These are phyloP conservation scores for Stegodyphus mimosarum DNA, from an alignment of 1,140 invertebrate species.

Conservation along the genomic window DNA sequence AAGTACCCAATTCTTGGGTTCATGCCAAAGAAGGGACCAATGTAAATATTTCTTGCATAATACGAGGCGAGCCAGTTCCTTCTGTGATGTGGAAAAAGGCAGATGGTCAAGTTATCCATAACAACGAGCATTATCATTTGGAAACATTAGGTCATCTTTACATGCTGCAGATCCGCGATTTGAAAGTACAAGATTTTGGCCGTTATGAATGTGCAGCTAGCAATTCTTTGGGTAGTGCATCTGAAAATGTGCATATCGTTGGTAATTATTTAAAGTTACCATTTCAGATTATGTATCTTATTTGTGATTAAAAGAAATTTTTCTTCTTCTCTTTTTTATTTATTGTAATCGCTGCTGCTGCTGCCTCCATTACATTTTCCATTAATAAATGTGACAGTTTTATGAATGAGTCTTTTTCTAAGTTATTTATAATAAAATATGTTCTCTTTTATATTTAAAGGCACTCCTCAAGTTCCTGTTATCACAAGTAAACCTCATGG, in stretches of 20 bases:
- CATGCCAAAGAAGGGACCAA: slow-evolving; percentile 49
- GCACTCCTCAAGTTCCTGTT: slow-evolving; percentile 55
- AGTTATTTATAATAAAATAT: too few relatives aligned
- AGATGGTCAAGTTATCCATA: slow-evolving; percentile 36
- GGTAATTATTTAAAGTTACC: slow-evolving; percentile 1
- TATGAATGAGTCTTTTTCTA: too few relatives aligned
- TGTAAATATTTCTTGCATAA: slow-evolving; percentile 47
- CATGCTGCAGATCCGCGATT: slow-evolving; percentile 47
- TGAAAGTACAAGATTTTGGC: slow-evolving; percentile 77
- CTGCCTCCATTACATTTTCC: too few relatives aligned
- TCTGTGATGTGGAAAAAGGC: slow-evolving; percentile 49
- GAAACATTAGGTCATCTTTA: slow-evolving; percentile 21
- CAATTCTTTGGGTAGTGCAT: slow-evolving; percentile 76
- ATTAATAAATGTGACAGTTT: too few relatives aligned
- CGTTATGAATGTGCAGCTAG: slow-evolving; percentile 92
- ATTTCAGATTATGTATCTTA: too few relatives aligned
- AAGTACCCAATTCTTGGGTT: slow-evolving; percentile 34
- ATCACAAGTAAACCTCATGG: slow-evolving; percentile 56
- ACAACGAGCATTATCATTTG: slow-evolving; percentile 27
- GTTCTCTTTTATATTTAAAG: not conserved
- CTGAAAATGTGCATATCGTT: slow-evolving; percentile 39
- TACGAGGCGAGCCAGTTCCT: slow-evolving; percentile 39
- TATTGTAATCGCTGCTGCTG: too few relatives aligned
- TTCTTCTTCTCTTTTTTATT: too few relatives aligned
- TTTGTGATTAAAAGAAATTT: too few relatives aligned